Evolutionary conservation across 1,140 invertebrate genomes (phyloP), one percentile per base, ranked within the genome.

Genomic region (Apolygus lucorum): DNA sequence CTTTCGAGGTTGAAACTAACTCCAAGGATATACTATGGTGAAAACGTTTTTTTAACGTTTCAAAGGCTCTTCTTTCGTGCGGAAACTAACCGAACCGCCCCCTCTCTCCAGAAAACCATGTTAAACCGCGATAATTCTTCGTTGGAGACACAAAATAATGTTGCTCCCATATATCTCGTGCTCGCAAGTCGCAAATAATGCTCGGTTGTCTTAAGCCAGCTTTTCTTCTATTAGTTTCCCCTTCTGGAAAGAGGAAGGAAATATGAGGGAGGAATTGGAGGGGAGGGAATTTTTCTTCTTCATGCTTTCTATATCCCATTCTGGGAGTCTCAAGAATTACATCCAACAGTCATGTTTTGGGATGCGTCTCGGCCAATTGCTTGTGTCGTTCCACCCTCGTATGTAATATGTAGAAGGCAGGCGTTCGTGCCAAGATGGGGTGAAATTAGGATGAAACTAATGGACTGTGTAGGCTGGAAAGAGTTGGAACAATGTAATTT

Each of bases 221-320:
- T 59, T 59, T 59, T 59, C 54, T 59, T 59, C 54, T 13, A 59
- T 59, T 59, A 59, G 54, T 59, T 59, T 59, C 22, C 54, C 54
- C 54, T 59, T 59, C 17, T 8, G 22, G 17, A 49, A 17, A 8
- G 17, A 49, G 8, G 54, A 59, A 22, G 13, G 54, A 11, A 4
- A 24, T 59, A 17, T 42, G 34, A 42, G 34, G n/a, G 17, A 42
- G 34, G 4, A 42, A 17, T 4, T 8, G 4, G 34, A 42, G 34
- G 34, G 34, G 34, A 4, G 4, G 11, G 22, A 59, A 22, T 59
- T 59, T 13, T 59, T 59, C 22, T 21, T 59, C 54, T 59, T 59
- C 54, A 4, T 59, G 8, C 22, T 22, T 59, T 59, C 54, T 59
- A 4, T 59, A 11, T 59, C 54, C 54, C 22, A 13, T 59, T 59